Evolutionary conservation across 2,797 vertebrate species (phyloP).

Genomic region (Synanceia verrucosa): DNA sequence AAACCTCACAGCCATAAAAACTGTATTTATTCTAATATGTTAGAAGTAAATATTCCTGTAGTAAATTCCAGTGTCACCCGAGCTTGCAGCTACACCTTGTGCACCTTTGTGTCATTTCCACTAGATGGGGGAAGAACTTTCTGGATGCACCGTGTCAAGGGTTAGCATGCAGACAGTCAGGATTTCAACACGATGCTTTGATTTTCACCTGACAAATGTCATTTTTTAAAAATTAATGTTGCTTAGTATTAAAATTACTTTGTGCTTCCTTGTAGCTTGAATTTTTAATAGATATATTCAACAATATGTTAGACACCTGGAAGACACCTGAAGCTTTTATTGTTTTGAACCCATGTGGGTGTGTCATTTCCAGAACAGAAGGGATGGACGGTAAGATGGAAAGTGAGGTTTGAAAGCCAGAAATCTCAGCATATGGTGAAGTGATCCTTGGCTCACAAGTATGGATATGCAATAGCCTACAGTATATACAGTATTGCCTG

Average conservation of each 20-base stretch:
- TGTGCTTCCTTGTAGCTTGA: background rate
- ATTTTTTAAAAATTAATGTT: background rate
- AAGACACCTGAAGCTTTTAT: background rate
- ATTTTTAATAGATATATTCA: background rate
- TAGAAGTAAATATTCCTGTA: background rate
- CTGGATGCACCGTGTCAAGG: background rate
- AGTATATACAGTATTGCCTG: no score
- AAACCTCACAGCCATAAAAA: background rate
- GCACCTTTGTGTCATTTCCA: conserved; percentile 27
- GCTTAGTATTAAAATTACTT: background rate
- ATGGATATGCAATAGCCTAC: background rate
- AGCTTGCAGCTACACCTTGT: background rate
- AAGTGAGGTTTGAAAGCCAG: conserved; percentile 13
- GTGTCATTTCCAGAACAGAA: conserved; percentile 24
- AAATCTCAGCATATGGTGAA: conserved; percentile 26
- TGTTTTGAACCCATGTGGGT: background rate
- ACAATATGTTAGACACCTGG: background rate
- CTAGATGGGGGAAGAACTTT: conserved; percentile 67
- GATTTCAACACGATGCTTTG: background rate
- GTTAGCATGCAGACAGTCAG: background rate
- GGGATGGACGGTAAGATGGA: conserved; percentile 49
- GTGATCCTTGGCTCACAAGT: conserved; percentile 15
- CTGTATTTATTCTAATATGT: background rate
- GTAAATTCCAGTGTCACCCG: background rate
- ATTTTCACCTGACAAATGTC: background rate